Evolutionary conservation across 2,888 invertebrate genomes (phyloP), one percentile per base, ranked within the genome.

Genomic region (Pristionchus mayeri): DNA sequence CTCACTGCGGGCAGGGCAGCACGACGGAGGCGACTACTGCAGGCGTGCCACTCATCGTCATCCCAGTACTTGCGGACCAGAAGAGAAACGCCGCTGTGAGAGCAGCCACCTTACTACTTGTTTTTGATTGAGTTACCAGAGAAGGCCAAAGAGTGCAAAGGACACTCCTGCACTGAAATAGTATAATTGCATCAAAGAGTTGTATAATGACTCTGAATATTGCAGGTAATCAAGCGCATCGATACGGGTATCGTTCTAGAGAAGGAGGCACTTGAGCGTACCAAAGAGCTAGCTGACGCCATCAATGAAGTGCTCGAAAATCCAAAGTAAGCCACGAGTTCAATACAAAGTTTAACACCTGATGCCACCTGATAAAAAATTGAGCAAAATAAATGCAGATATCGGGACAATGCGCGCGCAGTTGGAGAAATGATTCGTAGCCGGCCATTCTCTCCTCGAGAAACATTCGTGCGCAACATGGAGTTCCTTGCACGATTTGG

Each of bases 141-240:
- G n/a, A n/a, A n/a, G n/a, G n/a, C n/a, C n/a, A n/a, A n/a, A n/a
- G n/a, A n/a, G n/a, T n/a, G n/a, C n/a, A n/a, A n/a, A n/a, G n/a
- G n/a, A n/a, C n/a, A n/a, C n/a, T 9, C 11, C 11, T 0, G 0
- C 0, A 27, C n/a, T 0, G 7, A 71, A 44, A 0, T 30, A 7
- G 0, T 0, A 9, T 24, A 0, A 37, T 1, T n/a, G n/a, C n/a
- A n/a, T n/a, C n/a, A n/a, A n/a, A n/a, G n/a, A n/a, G n/a, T n/a
- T n/a, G n/a, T n/a, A n/a, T n/a, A n/a, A n/a, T n/a, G n/a, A n/a
- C n/a, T n/a, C n/a, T n/a, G n/a, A n/a, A n/a, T n/a, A n/a, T n/a
- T n/a, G n/a, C n/a, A 82, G 67, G 67, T 67, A 30, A 37, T 82
- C 27, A 82, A 82, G n/a, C 48, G 82, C n/a, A 48, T 82, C 18